A percentile compares a stretch with the other conserved stretches of the same genome.
phyloP scores from a whole-genome alignment of 2,113 vertebrate genomes.

The Corythaeola cristata region DNA sequence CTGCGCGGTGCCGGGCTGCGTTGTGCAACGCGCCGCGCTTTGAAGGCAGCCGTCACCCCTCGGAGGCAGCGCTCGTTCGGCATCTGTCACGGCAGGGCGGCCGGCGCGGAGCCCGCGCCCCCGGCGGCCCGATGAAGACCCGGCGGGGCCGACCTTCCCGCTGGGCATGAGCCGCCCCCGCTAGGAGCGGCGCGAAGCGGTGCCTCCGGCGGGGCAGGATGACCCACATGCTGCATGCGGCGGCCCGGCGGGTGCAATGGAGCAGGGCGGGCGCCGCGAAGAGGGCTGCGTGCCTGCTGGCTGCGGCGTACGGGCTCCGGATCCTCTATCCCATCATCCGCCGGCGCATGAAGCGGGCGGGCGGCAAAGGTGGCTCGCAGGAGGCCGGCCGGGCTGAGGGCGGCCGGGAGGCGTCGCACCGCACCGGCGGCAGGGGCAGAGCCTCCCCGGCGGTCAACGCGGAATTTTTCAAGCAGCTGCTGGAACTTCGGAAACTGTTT shows the following conservation, averaged over 20 bases:
- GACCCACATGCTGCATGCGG: slow-evolving; percentile 85
- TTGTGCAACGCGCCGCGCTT: slow-evolving; percentile 46
- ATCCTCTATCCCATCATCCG: slow-evolving; percentile 85
- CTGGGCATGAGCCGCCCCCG: neutral
- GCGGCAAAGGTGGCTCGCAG: neutral
- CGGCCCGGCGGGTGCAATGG: slow-evolving; percentile 82
- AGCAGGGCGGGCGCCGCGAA: slow-evolving; percentile 78
- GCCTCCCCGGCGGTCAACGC: slow-evolving; percentile 84
- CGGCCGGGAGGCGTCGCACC: slow-evolving; percentile 3
- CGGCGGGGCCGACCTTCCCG: neutral
- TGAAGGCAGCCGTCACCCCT: neutral
- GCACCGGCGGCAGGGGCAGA: neutral
- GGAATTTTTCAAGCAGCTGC: slow-evolving; percentile 88
- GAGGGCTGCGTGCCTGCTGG: slow-evolving; percentile 83
- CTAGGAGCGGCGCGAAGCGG: neutral
- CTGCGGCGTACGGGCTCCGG: slow-evolving; percentile 85
- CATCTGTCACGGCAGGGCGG: neutral
- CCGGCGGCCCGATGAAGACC: neutral
- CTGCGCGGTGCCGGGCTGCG: neutral
- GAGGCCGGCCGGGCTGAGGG: neutral
- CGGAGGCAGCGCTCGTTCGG: neutral
- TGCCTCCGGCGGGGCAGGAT: slow-evolving; percentile 69
- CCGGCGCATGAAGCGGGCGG: slow-evolving; percentile 63
- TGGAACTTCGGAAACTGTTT: slow-evolving; percentile 87
- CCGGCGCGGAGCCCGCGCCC: neutral